Conservation (phyloP, 2,888 invertebrate species). For the Anoplius nigerrimus region DNA sequence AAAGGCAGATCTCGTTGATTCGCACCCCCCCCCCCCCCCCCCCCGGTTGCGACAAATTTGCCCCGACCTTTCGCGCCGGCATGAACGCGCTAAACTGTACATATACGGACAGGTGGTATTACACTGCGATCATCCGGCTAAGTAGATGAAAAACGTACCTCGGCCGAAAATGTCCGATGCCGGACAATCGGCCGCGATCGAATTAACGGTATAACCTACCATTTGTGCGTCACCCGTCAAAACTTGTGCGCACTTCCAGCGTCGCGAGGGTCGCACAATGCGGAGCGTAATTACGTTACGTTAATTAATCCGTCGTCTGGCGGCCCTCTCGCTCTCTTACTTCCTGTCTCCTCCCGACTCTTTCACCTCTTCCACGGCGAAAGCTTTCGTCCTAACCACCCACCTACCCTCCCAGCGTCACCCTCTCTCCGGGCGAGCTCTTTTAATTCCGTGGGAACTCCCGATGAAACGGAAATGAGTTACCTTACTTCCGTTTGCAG, state of each 20-base stretch:
- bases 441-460: conserved; percentile 54
- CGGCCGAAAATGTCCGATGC: too few relatives aligned
- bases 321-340: not conserved
- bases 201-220: not conserved
- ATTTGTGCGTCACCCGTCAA: conserved; percentile 25
- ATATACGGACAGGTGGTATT: too few relatives aligned
- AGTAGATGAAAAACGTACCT: too few relatives aligned
- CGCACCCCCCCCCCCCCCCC: not conserved
- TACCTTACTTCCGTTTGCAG: conserved; percentile 65
- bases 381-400: not conserved
- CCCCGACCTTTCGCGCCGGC: too few relatives aligned
- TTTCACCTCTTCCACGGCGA: too few relatives aligned
- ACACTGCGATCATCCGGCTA: too few relatives aligned
- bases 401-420: conserved; percentile 14
- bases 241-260: conserved; percentile 29
- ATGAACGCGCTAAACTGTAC: too few relatives aligned
- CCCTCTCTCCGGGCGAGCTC: conserved; percentile 34
- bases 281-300: conserved; percentile 60
- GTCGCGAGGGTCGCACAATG: conserved; percentile 46
- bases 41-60: conserved; percentile 6
- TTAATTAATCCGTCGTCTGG: conserved; percentile 61
- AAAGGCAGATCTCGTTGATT: too few relatives aligned
- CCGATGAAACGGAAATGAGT: conserved; percentile 68
- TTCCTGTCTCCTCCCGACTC: not conserved
- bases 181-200: too few relatives aligned